These are phyloP conservation scores for Brenthis ino DNA, from an alignment of 2,888 invertebrate genomes.

Conservation along the genomic window DNA sequence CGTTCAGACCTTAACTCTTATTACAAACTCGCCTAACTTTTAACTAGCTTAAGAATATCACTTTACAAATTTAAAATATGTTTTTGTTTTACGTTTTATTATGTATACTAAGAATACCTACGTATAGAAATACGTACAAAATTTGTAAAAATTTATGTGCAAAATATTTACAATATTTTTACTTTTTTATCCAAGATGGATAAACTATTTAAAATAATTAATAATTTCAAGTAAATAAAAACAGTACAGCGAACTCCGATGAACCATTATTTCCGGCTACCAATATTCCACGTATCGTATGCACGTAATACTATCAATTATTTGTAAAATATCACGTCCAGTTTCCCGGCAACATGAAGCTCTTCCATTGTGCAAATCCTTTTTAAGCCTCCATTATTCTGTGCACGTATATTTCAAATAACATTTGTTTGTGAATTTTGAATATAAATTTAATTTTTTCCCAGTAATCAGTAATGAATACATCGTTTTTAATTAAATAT, in stretches of 20 bases:
- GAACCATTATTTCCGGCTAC: conserved; percentile 6
- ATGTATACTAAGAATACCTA: too few relatives aligned
- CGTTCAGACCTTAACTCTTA: conserved; percentile 63
- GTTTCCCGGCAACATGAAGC: conserved; percentile 28
- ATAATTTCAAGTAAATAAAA: neutral
- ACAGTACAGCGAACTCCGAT: neutral
- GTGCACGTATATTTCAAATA: conserved; percentile 28
- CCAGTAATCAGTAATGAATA: neutral
- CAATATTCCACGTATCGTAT: conserved; percentile 17
- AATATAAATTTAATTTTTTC: neutral
- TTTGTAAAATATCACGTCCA: conserved; percentile 36
- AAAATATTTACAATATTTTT: too few relatives aligned
- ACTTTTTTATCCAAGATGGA: too few relatives aligned
- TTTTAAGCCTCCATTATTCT: conserved; percentile 37
- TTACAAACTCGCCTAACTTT: conserved; percentile 69
- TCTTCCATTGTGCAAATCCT: conserved; percentile 30
- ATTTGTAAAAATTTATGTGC: too few relatives aligned
- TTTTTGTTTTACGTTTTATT: neutral
- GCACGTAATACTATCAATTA: conserved; percentile 34
- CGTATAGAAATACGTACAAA: too few relatives aligned
- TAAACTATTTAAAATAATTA: too few relatives aligned
- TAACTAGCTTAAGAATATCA: conserved; percentile 51
- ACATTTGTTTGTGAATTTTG: conserved; percentile 28
- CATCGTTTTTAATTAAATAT: neutral
- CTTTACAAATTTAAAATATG: conserved; percentile 22